Conservation (phyloP, 2,797 vertebrate genomes). For the Sorex maritimensis region DNA sequence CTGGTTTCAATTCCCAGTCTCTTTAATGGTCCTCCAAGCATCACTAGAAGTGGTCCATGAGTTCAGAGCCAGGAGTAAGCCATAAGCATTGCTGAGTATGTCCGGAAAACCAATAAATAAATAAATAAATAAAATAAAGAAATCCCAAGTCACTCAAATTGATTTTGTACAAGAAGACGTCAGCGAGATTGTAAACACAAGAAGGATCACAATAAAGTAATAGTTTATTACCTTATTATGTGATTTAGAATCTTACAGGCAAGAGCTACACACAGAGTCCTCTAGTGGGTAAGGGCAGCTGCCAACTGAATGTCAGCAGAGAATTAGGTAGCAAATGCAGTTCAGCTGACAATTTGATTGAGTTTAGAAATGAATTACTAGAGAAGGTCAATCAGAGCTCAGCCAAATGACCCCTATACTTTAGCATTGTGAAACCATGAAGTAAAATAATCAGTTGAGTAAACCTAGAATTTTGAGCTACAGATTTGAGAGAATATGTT, state of each 20-base stretch:
- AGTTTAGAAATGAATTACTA: not conserved
- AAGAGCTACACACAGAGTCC: not conserved
- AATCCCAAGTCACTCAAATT: too few relatives aligned
- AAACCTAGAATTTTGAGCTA: not conserved
- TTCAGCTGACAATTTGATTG: conserved; percentile 1
- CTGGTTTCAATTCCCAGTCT: too few relatives aligned
- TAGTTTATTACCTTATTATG: not conserved
- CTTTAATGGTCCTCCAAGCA: too few relatives aligned
- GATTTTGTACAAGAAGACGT: not conserved
- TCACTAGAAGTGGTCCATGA: too few relatives aligned
- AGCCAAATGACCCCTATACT: not conserved
- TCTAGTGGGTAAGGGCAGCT: not conserved
- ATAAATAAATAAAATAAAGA: too few relatives aligned
- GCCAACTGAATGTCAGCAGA: not conserved
- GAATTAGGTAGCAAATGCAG: not conserved
- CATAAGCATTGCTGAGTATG: too few relatives aligned
- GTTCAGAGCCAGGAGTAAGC: too few relatives aligned
- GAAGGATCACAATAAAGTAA: too few relatives aligned
- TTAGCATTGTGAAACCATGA: not conserved
- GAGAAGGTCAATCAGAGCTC: not conserved
- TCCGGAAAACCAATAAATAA: too few relatives aligned
- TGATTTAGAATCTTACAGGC: not conserved
- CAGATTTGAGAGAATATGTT: not conserved
- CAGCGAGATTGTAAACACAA: not conserved
- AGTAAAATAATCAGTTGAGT: not conserved